Base-by-base conservation (phyloP, 2,113 vertebrate species). In the Scatophagus argus region DNA sequence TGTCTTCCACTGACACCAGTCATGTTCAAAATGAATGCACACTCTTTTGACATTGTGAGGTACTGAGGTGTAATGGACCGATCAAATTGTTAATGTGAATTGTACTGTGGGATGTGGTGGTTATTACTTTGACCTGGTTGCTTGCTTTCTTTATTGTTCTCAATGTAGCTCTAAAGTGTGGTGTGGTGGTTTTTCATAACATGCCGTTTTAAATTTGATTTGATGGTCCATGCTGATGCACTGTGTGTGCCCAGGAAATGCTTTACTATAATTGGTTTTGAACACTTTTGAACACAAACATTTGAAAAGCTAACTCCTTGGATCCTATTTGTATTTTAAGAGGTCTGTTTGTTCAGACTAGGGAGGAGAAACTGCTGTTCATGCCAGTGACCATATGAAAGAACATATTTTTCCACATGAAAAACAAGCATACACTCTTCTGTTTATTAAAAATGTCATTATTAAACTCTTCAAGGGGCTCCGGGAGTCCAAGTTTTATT, bases 201-300 rank as follows among this genome's bases (percentile, higher is more conserved):
- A 13, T 9, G 51, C n/a, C 9, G 4, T 59, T 71, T 71, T 36
- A 34, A 49, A 71, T 77, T 70, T 82, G 38, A 71, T 70, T 51
- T 8, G 41, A 43, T 58, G 36, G 73, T 71, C 66, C 65, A 46
- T 47, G 34, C 66, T 82, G 65, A 77, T 43, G 52, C 44, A 31
- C 65, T 46, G 73, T 69, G 47, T 14, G 38, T 52, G 70, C 62
- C 49, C 34, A 2, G 74, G 43, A 82, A 76, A 65, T 49, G 72
- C 43, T 32, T 64, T 58, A 19, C 49, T 43, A 39, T 70, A 68
- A 63, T 56, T 81, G 64, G 39, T 49, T 75, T 62, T 58, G 70
- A 64, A 76, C 41, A n/a, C 19, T 43, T 71, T 64, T 63, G 51
- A 64, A 64, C 66, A 25, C 27, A 51, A 58, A 39, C 55, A 63